Evolutionary conservation across 1,140 invertebrate genomes (phyloP).

Genomic region (Spodoptera litura): DNA sequence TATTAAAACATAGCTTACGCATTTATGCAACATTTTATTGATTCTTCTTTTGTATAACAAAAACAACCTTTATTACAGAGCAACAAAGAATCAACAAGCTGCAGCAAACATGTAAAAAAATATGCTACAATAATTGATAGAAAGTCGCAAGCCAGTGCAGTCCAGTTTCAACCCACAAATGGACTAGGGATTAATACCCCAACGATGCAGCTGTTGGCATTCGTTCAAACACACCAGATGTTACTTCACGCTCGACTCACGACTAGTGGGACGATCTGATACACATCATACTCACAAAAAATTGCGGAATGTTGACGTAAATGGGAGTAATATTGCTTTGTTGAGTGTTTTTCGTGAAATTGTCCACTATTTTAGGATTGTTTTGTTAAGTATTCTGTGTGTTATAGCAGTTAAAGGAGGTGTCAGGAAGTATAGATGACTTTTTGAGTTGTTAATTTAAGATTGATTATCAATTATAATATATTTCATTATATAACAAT

Average conservation of each 20-base stretch:
- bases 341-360: not conserved
- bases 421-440: too few species aligned
- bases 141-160: conserved; percentile 53
- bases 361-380: too few species aligned
- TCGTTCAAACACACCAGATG: conserved; percentile 70
- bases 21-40: too few species aligned
- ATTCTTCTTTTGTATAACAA: too few species aligned
- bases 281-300: not conserved
- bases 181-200: conserved; percentile 66
- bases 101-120: not conserved
- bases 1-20: too few species aligned
- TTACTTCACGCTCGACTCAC: conserved; percentile 49
- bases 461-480: too few species aligned
- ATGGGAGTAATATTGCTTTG: not conserved
- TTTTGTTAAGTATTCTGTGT: too few species aligned
- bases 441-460: too few species aligned
- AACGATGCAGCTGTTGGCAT: conserved; percentile 73
- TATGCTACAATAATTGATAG: conserved; percentile 42
- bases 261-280: conserved; percentile 14
- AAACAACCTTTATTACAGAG: not conserved
- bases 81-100: conserved; percentile 43
- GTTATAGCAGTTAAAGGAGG: too few species aligned
- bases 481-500: too few species aligned
- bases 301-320: not conserved
- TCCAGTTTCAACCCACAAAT: conserved; percentile 58